A percentile compares a stretch with the other conserved stretches of the same genome.
phyloP scores from a whole-genome alignment of 2,113 vertebrate species.

The Seriola aureovittata region DNA sequence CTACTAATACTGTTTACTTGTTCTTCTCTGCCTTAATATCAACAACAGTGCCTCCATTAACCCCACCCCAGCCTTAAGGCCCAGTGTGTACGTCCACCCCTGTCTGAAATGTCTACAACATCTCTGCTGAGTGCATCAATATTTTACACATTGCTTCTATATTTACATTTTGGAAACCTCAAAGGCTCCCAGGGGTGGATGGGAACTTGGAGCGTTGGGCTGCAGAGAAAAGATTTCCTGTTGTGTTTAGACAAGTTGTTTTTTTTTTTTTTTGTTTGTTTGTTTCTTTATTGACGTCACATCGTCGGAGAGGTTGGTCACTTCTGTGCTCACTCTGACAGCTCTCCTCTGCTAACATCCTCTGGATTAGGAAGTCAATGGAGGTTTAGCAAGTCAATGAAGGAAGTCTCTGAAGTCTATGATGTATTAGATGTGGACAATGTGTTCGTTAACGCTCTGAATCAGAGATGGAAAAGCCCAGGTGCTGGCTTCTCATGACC shows the following conservation, averaged over 20 bases:
- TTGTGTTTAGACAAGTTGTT: not conserved
- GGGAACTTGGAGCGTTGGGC: not conserved
- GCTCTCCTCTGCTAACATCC: constrained; percentile 35
- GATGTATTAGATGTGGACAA: constrained; percentile 29
- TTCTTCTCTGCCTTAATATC: not conserved
- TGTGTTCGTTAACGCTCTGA: constrained; percentile 2
- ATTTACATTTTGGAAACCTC: constrained; percentile 67
- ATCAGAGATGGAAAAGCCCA: constrained; percentile 32
- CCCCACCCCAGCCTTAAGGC: constrained; percentile 9
- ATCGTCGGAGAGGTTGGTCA: not conserved
- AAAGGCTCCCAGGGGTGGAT: constrained; percentile 21
- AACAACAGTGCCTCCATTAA: constrained; percentile 45
- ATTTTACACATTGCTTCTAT: constrained; percentile 65
- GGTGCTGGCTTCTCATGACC: constrained; percentile 51
- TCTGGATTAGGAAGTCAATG: constrained; percentile 58
- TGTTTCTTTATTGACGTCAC: not conserved
- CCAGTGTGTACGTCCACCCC: constrained; percentile 8
- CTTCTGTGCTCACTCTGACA: constrained; percentile 30
- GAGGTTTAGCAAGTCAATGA: constrained; percentile 50
- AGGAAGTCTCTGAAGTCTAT: constrained; percentile 19
- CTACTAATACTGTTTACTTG: constrained; percentile 6
- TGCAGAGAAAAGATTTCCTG: constrained; percentile 17
- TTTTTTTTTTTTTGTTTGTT: not conserved
- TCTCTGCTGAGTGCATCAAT: constrained; percentile 59
- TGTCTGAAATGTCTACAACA: constrained; percentile 46